Evolutionary conservation across 2,888 invertebrate genomes (phyloP).

Genomic region (Carpatolechia fugitivella): DNA sequence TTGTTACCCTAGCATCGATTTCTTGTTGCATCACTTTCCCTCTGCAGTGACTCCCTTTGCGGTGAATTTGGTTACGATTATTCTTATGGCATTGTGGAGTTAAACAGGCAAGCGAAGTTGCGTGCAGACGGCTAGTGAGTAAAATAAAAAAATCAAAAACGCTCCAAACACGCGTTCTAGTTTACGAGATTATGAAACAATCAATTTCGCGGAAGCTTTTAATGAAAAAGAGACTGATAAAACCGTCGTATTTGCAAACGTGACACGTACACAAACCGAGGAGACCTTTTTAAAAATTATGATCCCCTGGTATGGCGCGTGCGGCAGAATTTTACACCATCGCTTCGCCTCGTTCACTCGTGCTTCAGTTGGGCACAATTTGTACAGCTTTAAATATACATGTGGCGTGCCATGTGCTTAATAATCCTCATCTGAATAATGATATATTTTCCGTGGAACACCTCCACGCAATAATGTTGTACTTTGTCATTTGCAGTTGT

Average conservation of each 20-base stretch:
- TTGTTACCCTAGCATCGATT: too few species aligned
- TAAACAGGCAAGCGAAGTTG: too few species aligned
- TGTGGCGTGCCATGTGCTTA: conserved; percentile 54
- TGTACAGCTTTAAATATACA: conserved; percentile 60
- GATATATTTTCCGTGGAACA: conserved; percentile 51
- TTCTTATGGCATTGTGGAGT: too few species aligned
- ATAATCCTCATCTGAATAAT: conserved; percentile 65
- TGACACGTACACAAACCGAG: conserved; percentile 34
- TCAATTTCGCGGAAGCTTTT: not conserved
- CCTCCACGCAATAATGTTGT: conserved; percentile 32
- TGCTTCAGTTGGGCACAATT: conserved; percentile 27
- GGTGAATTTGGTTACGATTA: too few species aligned
- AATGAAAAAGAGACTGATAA: not conserved
- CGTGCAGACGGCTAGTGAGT: too few species aligned
- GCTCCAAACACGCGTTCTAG: not conserved
- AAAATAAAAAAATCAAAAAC: not conserved
- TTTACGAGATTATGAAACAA: not conserved
- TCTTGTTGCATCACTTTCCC: too few species aligned
- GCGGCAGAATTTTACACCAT: conserved; percentile 38
- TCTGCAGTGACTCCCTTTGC: too few species aligned
- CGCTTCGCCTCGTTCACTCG: conserved; percentile 45
- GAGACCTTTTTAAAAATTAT: conserved; percentile 56
- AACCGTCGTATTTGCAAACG: not conserved
- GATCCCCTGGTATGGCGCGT: conserved; percentile 32
- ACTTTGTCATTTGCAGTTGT: too few species aligned